Evolutionary conservation across 2,113 vertebrate genomes (phyloP).

Genomic region (Australoheros scitulus): DNA sequence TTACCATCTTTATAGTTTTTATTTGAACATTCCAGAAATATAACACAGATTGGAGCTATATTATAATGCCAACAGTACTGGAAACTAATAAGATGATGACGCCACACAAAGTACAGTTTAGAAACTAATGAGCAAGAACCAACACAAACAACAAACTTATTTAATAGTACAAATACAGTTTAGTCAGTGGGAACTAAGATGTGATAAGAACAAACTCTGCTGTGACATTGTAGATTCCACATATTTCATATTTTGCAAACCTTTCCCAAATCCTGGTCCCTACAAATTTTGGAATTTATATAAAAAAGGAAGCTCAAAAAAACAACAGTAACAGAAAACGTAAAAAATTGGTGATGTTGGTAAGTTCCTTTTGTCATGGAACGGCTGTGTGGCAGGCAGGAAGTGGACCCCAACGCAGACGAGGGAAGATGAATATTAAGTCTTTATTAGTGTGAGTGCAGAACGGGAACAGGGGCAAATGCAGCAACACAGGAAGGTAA

Average conservation of each 20-base stretch:
- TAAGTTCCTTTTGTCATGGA: no score
- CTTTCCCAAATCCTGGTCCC: background rate
- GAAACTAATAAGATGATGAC: background rate
- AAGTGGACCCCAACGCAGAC: no score
- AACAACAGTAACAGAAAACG: background rate
- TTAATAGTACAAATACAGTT: background rate
- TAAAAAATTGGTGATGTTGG: background rate
- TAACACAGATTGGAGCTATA: background rate
- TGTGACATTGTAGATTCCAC: background rate
- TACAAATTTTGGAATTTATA: background rate
- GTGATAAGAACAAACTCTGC: background rate
- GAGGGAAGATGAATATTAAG: no score
- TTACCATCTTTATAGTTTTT: background rate
- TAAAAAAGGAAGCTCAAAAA: background rate
- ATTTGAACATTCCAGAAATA: background rate
- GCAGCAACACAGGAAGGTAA: no score
- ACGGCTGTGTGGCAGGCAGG: no score
- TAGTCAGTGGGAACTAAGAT: background rate
- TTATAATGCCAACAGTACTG: background rate
- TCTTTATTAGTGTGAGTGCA: no score
- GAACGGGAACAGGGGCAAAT: no score
- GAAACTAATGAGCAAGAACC: background rate
- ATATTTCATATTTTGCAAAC: background rate
- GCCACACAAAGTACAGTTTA: background rate
- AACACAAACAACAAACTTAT: background rate